Percentiles rank a stretch among this genome's conserved stretches.
phyloP scores from a whole-genome alignment of 1,140 invertebrate genomes.

The Druon quercuslanigerum region DNA sequence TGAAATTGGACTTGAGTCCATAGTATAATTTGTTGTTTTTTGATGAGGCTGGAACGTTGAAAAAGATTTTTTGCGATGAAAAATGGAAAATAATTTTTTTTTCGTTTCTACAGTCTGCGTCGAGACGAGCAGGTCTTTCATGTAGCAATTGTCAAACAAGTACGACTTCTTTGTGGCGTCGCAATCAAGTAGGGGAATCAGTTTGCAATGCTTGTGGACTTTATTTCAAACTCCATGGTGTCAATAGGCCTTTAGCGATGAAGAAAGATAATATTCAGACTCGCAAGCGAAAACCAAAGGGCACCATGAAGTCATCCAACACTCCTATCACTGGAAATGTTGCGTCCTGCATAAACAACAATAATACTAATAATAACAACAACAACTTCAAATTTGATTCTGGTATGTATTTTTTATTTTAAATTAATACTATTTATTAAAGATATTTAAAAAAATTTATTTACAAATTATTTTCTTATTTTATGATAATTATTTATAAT shows the following conservation, averaged over 20 bases:
- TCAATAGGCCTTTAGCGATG: slow-evolving; percentile 92
- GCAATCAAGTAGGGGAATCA: slow-evolving; percentile 90
- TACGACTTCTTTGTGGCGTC: slow-evolving; percentile 92
- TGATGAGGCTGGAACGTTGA: neutral
- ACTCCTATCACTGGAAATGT: slow-evolving; percentile 49
- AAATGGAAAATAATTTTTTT: neutral
- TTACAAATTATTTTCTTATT: no score
- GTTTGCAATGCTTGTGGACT: slow-evolving; percentile 97
- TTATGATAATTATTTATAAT: no score
- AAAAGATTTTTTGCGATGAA: neutral
- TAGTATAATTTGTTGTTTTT: no score
- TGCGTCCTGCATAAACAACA: slow-evolving; percentile 50
- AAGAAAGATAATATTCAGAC: slow-evolving; percentile 97
- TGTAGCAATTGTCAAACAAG: slow-evolving; percentile 94
- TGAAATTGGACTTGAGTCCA: no score
- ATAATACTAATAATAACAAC: slow-evolving; percentile 57
- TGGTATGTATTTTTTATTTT: slow-evolving; percentile 48
- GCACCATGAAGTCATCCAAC: slow-evolving; percentile 74
- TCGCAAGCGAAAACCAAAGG: slow-evolving; percentile 92
- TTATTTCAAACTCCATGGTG: slow-evolving; percentile 92
- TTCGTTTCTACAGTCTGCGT: slow-evolving; percentile 73
- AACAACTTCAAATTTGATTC: slow-evolving; percentile 62
- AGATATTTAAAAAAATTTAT: no score
- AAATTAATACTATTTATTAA: no score
- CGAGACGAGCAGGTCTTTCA: slow-evolving; percentile 86